phyloP scores from a whole-genome alignment of 2,113 vertebrate genomes.

The Abramis brama region DNA sequence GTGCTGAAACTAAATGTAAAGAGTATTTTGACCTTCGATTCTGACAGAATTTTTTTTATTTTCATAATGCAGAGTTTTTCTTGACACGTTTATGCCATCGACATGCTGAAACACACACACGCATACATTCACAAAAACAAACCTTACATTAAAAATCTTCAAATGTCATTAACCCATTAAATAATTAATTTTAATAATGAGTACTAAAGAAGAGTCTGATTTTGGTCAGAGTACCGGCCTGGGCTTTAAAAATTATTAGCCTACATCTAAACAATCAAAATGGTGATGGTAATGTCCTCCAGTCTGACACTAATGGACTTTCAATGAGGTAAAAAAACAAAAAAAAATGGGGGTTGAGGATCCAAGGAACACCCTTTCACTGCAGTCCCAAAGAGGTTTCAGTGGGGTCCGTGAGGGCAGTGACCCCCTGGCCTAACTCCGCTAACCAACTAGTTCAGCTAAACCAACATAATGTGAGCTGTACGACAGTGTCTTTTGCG shows the following conservation, averaged over 20 bases:
- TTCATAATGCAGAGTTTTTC: constrained; percentile 72
- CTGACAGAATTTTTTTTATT: constrained; percentile 61
- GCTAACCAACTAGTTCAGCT: not conserved
- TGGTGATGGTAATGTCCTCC: constrained; percentile 66
- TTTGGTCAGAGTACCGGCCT: constrained; percentile 54
- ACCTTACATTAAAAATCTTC: constrained; percentile 60
- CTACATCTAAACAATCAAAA: constrained; percentile 58
- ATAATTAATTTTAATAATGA: constrained; percentile 70
- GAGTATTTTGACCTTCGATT: constrained; percentile 16
- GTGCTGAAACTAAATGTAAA: constrained; percentile 51
- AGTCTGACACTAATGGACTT: constrained; percentile 77
- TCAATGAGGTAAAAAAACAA: constrained; percentile 72
- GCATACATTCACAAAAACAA: constrained; percentile 21
- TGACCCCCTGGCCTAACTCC: constrained; percentile 34
- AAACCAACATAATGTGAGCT: constrained; percentile 8
- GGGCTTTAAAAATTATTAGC: constrained; percentile 60
- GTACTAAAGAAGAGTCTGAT: constrained; percentile 55
- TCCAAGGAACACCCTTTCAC: constrained; percentile 46
- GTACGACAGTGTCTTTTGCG: not conserved
- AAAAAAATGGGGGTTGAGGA: constrained; percentile 42
- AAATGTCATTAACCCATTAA: constrained; percentile 79
- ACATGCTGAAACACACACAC: not conserved
- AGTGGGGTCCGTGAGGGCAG: constrained; percentile 1
- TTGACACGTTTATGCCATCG: not conserved
- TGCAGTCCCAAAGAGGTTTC: constrained; percentile 32